Base-by-base conservation (phyloP, 92 coral and sea anemone species). In the Zoanthus gigantus region DNA sequence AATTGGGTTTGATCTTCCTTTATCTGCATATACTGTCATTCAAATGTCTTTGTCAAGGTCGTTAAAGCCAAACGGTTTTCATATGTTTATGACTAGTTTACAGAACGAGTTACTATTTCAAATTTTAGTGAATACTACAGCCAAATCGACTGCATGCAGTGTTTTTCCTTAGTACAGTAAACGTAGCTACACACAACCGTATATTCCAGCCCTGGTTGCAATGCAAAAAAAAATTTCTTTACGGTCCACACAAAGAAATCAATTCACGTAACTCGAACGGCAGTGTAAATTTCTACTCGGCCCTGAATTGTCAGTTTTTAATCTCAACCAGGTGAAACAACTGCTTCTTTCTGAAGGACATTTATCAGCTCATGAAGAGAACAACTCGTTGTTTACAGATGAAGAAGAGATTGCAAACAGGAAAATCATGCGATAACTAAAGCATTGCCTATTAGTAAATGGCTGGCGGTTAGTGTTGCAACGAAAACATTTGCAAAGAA, bases 11-110 rank as follows among this genome's bases (percentile, higher is more conserved):
- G 37, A 76, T 74, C 81, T 45, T 68, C 85, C 77, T 72, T 76
- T 74, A 76, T 90, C 77, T 58, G 1, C 42, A 72, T 17, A 30
- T 61, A 74, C 83, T 90, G 91, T 89, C 86, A 73, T 81, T 81
- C 83, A 56, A 31, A 17, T 14, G 42, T 23, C 45, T 58, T 66
- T 45, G 4, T 30, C 16, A 61, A n/a, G 32, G 84, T n/a, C 9
- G 17, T 58, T 61, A 12, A 42, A 15, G 32, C 17, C 4, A 29
- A 2, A 14, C 10, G 7, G 4, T 17, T 81, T 66, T 31, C 11
- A 17, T 9, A 17, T 47, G 52, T 37, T 4, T 37, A 65, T 80
- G n/a, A 44, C 44, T 65, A 80, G 46, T 80, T 80, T 65, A 80
- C 72, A 10, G 42, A 30, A 32, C 30, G 74, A 34, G 10, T 69